Evolutionary conservation across 2,797 vertebrate species (phyloP), one percentile per base, ranked within the genome.

Genomic region (Dromococcyx pavoninus): DNA sequence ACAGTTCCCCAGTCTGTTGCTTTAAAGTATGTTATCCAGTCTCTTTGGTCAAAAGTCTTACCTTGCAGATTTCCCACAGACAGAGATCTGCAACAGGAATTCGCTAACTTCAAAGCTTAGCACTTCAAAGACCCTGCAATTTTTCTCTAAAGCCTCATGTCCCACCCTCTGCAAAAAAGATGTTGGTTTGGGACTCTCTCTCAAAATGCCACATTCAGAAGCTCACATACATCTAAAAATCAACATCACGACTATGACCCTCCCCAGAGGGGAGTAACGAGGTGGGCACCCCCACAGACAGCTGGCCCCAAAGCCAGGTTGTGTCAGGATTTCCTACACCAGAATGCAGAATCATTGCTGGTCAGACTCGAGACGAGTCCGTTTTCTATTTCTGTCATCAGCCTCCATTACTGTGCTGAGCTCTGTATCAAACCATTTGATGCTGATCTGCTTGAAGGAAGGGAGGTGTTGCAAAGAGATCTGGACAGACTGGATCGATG

Each of bases 101-200:
- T 92, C 74, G 35, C 37, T 67, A 66, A 91, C 89, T 94, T 93
- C 86, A 91, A 93, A 91, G 90, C 65, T 73, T 62, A 66, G 48
- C 43, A 73, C 73, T 95, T 90, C 93, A 88, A 91, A 95, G 86
- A 44, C 53, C 13, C 32, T 71, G 35, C 44, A 37, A 35, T 44
- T 90, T 92, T 75, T 81, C 37, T 76, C 53, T 79, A 32, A 44
- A 61, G 66, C 54, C 18, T 75, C 41, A 9, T 41, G 83, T 69
- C 74, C 39, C 70, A 66, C 58, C 17, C 89, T 75, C 84, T 67
- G 33, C 72, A 93, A 70, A 78, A 82, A 85, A 73, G 10, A 57
- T 11, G 41, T 37, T 66, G n/a, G n/a, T 43, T 33, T 86, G 62
- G 70, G 65, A 35, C n/a, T 56, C 53, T 60, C n/a, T 81, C 56